These are phyloP conservation scores for Ricordea florida DNA, from an alignment of 92 coral and sea anemone species.

Conservation along the genomic window DNA sequence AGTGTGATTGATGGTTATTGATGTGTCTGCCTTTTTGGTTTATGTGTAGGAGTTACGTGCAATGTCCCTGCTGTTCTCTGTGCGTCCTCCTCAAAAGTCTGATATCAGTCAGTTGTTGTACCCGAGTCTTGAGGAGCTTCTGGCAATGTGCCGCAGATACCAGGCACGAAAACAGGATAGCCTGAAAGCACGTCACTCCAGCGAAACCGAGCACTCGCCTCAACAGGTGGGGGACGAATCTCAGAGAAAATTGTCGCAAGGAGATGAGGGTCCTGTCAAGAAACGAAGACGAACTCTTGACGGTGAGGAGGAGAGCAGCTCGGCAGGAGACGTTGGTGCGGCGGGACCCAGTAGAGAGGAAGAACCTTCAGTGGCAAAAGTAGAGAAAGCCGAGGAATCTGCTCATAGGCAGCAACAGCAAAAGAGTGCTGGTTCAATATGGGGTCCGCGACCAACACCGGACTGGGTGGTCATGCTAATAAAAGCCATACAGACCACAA, in stretches of 20 bases:
- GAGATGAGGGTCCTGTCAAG: conserved; percentile 58
- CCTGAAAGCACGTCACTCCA: conserved; percentile 15
- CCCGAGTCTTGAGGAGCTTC: conserved; percentile 78
- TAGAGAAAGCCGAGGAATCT: conserved; percentile 31
- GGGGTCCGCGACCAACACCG: conserved; percentile 56
- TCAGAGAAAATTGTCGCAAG: conserved; percentile 10
- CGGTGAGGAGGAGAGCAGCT: conserved; percentile 36
- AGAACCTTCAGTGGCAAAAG: conserved; percentile 27
- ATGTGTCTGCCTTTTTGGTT: too few species aligned
- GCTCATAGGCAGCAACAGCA: conserved; percentile 34
- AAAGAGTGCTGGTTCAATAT: conserved; percentile 32
- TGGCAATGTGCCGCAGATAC: conserved; percentile 71
- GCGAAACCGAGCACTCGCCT: conserved; percentile 3
- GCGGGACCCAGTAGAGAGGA: conserved; percentile 66
- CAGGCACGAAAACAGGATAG: conserved; percentile 68
- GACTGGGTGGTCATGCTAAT: conserved; percentile 84
- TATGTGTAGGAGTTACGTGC: conserved; percentile 78
- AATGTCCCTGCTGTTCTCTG: conserved; percentile 77
- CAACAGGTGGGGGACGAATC: conserved; percentile 27
- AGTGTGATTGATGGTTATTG: too few species aligned
- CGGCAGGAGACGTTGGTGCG: conserved; percentile 21
- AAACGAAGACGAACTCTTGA: conserved; percentile 56
- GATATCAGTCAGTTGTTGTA: conserved; percentile 72
- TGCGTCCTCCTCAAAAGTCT: conserved; percentile 77
- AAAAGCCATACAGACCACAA: conserved; percentile 70